Conservation (phyloP, 30 jellyfish, hydroid and myxozoan genomes). For the Clytia hemisphaerica region DNA sequence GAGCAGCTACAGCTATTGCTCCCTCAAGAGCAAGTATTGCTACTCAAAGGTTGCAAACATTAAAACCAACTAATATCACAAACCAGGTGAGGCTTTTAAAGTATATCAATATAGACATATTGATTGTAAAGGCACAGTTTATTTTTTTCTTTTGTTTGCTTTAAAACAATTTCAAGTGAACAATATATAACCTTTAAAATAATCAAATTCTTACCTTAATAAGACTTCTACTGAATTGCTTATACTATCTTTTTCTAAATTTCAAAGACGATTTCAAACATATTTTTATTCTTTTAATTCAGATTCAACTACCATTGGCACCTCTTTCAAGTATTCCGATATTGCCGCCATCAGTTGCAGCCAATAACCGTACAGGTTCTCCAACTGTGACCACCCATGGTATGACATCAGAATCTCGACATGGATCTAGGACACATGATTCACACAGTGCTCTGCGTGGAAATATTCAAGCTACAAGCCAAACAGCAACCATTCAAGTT, state of each 20-base stretch:
- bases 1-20: conserved; percentile 87
- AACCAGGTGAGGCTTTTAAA: conserved; percentile 56
- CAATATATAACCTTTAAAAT: too few relatives aligned
- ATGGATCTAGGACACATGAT: conserved; percentile 34
- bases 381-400: conserved; percentile 59
- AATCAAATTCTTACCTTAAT: too few relatives aligned
- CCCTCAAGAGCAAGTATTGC: conserved; percentile 84
- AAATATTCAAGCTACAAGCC: conserved; percentile 40
- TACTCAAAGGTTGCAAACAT: conserved; percentile 56
- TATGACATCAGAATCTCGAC: conserved; percentile 50
- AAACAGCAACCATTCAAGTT: conserved; percentile 83
- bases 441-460: conserved; percentile 43
- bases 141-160: too few relatives aligned
- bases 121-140: too few relatives aligned
- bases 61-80: conserved; percentile 56
- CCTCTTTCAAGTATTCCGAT: conserved; percentile 54
- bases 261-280: too few relatives aligned
- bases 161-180: too few relatives aligned
- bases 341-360: conserved; percentile 50
- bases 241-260: too few relatives aligned
- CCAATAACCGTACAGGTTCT: conserved; percentile 53
- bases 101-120: too few relatives aligned
- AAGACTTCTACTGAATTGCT: too few relatives aligned
- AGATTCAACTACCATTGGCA: conserved; percentile 54
- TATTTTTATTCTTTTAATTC: too few relatives aligned